phyloP scores from a whole-genome alignment of 1,140 invertebrate genomes.

The Drosophila fuyamai region DNA sequence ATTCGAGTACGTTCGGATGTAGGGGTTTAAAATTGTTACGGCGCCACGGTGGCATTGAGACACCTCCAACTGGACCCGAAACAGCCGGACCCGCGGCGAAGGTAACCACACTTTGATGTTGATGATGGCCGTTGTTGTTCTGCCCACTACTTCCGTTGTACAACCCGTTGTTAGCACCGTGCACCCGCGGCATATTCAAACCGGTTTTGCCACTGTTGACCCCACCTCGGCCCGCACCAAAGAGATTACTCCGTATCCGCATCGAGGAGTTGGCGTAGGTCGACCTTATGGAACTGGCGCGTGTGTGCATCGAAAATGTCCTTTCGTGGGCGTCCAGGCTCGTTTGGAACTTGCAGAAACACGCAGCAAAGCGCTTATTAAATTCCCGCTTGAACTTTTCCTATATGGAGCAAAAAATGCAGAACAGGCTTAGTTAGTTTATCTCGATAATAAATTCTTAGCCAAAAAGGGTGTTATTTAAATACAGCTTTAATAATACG shows the following conservation, averaged over 20 bases:
- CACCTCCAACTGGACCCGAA: background rate
- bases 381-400: conserved; percentile 91
- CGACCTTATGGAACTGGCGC: conserved; percentile 78
- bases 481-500: too few species aligned
- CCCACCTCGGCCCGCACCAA: conserved; percentile 23
- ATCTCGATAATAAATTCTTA: too few species aligned
- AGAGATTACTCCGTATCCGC: conserved; percentile 77
- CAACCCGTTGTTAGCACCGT: conserved; percentile 28
- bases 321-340: conserved; percentile 70
- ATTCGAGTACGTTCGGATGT: conserved; percentile 76
- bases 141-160: conserved; percentile 20
- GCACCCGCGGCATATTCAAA: conserved; percentile 27
- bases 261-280: conserved; percentile 78
- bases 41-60: conserved; percentile 68
- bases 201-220: conserved; percentile 24
- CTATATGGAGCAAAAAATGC: conserved; percentile 74
- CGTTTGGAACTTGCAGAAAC: conserved; percentile 76
- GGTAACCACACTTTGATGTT: conserved; percentile 62
- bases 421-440: too few species aligned
- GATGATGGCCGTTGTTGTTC: conserved; percentile 48
- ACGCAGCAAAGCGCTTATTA: conserved; percentile 87
- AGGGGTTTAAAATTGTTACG: conserved; percentile 77
- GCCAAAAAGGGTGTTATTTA: too few species aligned
- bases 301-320: conserved; percentile 81
- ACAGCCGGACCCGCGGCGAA: conserved; percentile 48